Percentiles rank a stretch among this genome's conserved stretches.
Conservation (phyloP, 64 coral and sea anemone species). For the Astreopora myriophthalma region DNA sequence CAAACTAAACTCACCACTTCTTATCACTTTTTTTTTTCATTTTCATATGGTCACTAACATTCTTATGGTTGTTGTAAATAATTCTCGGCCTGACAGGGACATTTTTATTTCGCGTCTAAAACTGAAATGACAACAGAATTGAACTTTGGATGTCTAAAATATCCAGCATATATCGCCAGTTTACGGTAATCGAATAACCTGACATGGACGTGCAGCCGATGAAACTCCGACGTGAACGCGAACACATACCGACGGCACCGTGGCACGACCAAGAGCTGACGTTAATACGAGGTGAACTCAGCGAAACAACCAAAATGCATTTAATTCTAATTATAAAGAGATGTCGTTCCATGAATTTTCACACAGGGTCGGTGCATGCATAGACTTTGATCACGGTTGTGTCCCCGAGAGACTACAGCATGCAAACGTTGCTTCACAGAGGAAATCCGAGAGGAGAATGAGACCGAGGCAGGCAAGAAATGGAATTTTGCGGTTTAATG, state of each 20-base stretch:
- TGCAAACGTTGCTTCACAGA: background rate
- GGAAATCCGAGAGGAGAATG: background rate
- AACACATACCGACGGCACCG: background rate
- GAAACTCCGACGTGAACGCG: background rate
- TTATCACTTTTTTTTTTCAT: too few species aligned
- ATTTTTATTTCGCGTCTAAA: too few species aligned
- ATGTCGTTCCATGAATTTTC: background rate
- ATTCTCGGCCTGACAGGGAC: too few species aligned
- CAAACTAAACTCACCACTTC: too few species aligned
- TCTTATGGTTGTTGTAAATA: too few species aligned
- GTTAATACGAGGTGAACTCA: background rate
- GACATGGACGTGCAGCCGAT: background rate
- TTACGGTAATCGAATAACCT: too few species aligned
- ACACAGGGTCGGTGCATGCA: background rate
- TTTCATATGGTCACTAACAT: too few species aligned
- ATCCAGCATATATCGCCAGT: background rate
- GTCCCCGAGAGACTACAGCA: background rate
- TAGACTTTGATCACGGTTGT: conserved; percentile 7
- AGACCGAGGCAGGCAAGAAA: conserved; percentile 14
- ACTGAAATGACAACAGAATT: too few species aligned
- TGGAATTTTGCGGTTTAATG: conserved; percentile 65
- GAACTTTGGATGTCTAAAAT: background rate
- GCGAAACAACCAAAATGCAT: background rate
- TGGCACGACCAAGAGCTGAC: background rate
- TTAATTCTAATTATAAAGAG: background rate